Evolutionary conservation across 1,140 invertebrate genomes (phyloP), one percentile per base, ranked within the genome.

Genomic region (Drosophila ficusphila): DNA sequence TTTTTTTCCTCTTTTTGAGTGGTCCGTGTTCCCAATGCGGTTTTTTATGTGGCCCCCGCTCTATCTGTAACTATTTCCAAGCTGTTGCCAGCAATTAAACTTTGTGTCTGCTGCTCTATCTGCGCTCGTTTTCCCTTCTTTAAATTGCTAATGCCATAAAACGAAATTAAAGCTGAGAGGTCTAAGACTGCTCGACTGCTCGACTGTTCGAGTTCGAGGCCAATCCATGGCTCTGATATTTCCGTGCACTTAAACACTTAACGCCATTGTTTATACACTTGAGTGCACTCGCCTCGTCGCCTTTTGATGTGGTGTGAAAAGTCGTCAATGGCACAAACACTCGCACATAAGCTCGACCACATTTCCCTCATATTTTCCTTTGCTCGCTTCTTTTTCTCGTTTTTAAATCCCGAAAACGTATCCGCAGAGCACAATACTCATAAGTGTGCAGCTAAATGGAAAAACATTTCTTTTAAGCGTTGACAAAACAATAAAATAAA

Each of bases 251-350:
- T 86, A 86, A 86, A 86, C 82, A 86, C 82, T 86, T 86, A 86
- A 88, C 82, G 82, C 82, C 82, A 88, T 86, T 86, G 82, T 86
- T 86, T 86, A 86, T 86, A 86, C 82, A 86, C 82, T 86, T 86
- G 82, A 86, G 82, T 86, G 82, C 82, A 86, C 82, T 86, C 62
- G 70, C 60, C 69, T 70, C 69, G 76, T 57, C 62, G 82, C 73
- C 82, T 79, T 82, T 86, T 86, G 73, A 86, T 86, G 82, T 78
- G 82, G 82, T 82, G 82, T 88, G 77, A 86, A 86, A 88, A 86
- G 81, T 85, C 82, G 81, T 67, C 64, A 72, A 75, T 67, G 36
- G 61, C 70, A 69, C 61, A 57, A 51, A 71, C 49, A 53, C 41
- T 47, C 47, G 16, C 16, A 42, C 38, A 44, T 33, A 76, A 85